Conservation (phyloP, 2,888 invertebrate genomes). For the Steinernema hermaphroditum region DNA sequence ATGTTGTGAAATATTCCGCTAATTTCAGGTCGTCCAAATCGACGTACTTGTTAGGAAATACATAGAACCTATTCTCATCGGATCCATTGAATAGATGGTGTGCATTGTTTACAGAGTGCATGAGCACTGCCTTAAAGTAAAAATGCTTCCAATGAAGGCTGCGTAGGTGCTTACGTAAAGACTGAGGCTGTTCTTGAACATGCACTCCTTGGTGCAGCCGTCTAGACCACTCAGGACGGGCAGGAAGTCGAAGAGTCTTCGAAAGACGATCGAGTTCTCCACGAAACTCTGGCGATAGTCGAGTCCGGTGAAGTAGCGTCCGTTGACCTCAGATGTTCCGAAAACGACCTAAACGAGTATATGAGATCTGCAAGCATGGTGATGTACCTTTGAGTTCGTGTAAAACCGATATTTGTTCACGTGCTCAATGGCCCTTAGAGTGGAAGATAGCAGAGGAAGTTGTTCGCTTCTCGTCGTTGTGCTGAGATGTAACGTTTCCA, state of each 20-base stretch:
- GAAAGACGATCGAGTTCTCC: neutral
- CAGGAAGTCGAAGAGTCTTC: neutral
- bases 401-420: neutral
- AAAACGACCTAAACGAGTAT: neutral
- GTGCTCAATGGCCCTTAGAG: neutral
- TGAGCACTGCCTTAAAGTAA: neutral
- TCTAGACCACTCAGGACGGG: neutral
- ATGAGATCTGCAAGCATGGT: neutral
- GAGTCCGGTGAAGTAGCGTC: neutral
- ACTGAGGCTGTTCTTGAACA: conserved; percentile 3
- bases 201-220: neutral
- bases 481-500: neutral
- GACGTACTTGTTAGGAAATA: neutral
- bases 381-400: neutral
- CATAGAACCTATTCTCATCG: neutral
- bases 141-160: neutral
- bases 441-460: neutral
- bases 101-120: neutral
- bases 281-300: neutral
- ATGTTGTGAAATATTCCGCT: neutral
- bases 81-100: neutral
- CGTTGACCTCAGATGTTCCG: neutral
- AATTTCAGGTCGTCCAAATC: neutral
- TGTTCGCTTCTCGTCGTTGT: neutral
- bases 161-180: neutral